Conservation (phyloP, 1,140 invertebrate genomes). For the Saccostrea glomerata region DNA sequence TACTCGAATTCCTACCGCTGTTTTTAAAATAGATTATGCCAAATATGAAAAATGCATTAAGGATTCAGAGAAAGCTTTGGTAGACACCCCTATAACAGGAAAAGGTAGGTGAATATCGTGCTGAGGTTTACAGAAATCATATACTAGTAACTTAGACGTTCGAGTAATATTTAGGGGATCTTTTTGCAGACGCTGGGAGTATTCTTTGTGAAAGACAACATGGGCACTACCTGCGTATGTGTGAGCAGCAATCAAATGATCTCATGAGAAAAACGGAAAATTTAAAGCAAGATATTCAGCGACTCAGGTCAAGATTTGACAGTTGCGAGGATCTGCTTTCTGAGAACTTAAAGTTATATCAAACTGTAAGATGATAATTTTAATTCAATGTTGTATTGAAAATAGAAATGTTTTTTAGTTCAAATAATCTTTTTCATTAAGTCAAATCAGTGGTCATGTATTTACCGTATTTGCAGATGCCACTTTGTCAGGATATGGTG, state of each 20-base stretch:
- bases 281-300: conserved; percentile 1
- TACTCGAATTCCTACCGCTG: neutral
- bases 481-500: neutral
- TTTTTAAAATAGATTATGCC: conserved; percentile 8
- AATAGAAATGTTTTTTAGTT: neutral
- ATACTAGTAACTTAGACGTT: no score
- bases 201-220: conserved; percentile 24
- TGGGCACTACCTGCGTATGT: neutral
- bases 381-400: neutral
- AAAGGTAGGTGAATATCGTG: neutral
- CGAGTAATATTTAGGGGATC: neutral
- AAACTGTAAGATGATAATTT: neutral
- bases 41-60: conserved; percentile 11
- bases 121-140: neutral
- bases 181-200: neutral
- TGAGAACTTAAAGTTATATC: neutral
- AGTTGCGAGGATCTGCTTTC: neutral
- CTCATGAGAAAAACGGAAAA: neutral
- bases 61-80: conserved; percentile 5
- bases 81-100: neutral
- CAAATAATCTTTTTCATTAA: no score
- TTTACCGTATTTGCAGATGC: neutral
- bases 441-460: neutral
- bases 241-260: conserved; percentile 23
- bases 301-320: neutral